Evolutionary conservation across 2,113 vertebrate genomes (phyloP), one percentile per base, ranked within the genome.

Genomic region (Cryptotis parvus): DNA sequence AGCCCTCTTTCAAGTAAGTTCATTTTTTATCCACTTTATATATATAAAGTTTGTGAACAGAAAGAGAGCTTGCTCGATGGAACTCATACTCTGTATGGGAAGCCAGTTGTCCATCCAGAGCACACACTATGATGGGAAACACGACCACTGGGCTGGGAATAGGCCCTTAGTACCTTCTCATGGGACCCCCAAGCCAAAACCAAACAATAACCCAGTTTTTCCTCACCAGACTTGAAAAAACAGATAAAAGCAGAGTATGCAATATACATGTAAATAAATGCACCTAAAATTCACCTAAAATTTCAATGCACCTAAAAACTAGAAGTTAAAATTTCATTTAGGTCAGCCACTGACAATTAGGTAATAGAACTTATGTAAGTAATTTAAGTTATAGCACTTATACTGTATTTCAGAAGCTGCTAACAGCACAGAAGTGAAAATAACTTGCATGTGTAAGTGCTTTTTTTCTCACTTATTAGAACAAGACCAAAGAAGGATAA

Each of bases 381-480:
- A 87, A 63, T 72, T 87, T 84, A 70, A 78, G 84, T 75, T 43
- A 58, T 35, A 85, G 41, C 77, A 82, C 81, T 84, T 93, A 55
- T n/a, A 87, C 37, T 70, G n/a, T 84, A 87, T 75, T 96, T 94
- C 78, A 74, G 93, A 76, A 91, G 81, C 63, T 95, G 81, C 78
- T 79, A 72, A 91, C 93, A 92, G 80, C 52, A 72, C 22, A 66
- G 84, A 94, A 58, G 33, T 95, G 85, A 90, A 94, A 94, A 96
- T 92, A 85, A 88, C 37, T 29, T 82, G 6, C 16, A 90, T 92
- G 85, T 80, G 61, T 78, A 72, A 91, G 70, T 91, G 72, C 18
- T 81, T 94, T 89, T 94, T 89, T 92, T 94, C 93, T 92, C 93
- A 85, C 93, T 82, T 91, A 74, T 66, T 87, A 90, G 9, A 91